These are phyloP conservation scores for Bedellia somnulentella DNA, from an alignment of 2,888 invertebrate species.

Conservation along the genomic window DNA sequence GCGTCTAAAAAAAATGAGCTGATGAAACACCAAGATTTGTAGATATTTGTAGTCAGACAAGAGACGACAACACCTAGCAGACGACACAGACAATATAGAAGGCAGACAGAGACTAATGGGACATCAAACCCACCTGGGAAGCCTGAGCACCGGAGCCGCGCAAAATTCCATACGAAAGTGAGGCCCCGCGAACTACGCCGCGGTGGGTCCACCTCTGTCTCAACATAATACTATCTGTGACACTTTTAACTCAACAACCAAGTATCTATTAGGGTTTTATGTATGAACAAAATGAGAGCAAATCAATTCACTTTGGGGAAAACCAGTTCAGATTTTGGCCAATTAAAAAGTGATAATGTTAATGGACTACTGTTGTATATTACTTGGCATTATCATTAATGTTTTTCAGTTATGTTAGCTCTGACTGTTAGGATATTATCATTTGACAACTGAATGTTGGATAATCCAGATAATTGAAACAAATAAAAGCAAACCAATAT, in stretches of 20 bases:
- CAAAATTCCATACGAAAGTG: constrained; percentile 51
- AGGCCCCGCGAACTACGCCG: constrained; percentile 72
- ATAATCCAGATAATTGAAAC: constrained; percentile 51
- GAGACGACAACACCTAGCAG: constrained; percentile 1
- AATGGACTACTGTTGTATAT: too few relatives aligned
- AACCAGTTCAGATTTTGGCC: too few relatives aligned
- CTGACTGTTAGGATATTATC: too few relatives aligned
- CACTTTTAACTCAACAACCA: constrained; percentile 11
- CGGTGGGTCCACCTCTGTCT: constrained; percentile 81
- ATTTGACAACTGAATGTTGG: constrained; percentile 22
- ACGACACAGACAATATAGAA: not conserved
- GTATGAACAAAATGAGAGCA: too few relatives aligned
- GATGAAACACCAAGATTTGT: too few relatives aligned
- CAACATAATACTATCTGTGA: constrained; percentile 16
- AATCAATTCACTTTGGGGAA: too few relatives aligned
- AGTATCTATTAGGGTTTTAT: too few relatives aligned
- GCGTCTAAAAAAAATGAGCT: too few relatives aligned
- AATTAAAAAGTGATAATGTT: too few relatives aligned
- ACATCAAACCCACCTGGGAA: constrained; percentile 64
- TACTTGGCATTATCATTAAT: too few relatives aligned
- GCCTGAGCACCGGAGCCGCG: constrained; percentile 43
- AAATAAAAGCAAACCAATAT: constrained; percentile 12
- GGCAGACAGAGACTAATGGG: not conserved
- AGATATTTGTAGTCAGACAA: not conserved
- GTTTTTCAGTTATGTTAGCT: too few relatives aligned